Evolutionary conservation across 2,888 invertebrate genomes (phyloP).

Genomic region (Drosophila niveifrons): DNA sequence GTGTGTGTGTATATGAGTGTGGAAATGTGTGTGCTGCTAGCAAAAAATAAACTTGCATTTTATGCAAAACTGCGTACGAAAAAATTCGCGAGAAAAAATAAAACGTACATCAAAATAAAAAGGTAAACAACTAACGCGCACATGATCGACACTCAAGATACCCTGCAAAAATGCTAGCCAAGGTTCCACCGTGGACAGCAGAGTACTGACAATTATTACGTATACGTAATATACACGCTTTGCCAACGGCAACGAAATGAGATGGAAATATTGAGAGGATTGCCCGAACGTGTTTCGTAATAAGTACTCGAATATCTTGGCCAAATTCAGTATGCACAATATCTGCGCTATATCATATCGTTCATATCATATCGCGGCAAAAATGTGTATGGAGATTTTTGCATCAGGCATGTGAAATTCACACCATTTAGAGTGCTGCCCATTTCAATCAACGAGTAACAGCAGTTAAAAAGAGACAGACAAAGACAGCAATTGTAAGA

Average conservation of each 20-base stretch:
- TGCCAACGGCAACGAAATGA: no score
- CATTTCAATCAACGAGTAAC: constrained; percentile 19
- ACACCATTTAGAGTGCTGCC: constrained; percentile 25
- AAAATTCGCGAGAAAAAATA: constrained; percentile 24
- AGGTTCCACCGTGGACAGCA: not conserved
- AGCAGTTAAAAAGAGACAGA: constrained; percentile 2
- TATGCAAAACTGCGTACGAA: constrained; percentile 26
- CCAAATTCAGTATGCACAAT: no score
- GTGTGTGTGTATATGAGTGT: constrained; percentile 5
- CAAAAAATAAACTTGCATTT: constrained; percentile 9
- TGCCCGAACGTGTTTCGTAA: no score
- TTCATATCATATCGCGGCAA: no score
- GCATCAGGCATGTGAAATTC: constrained; percentile 22
- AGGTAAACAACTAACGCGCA: not conserved
- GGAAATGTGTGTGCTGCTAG: not conserved
- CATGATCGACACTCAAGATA: not conserved
- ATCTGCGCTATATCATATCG: no score
- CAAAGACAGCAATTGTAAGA: not conserved
- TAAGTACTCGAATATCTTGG: no score
- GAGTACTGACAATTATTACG: not conserved
- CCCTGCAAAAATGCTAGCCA: not conserved
- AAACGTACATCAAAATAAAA: not conserved
- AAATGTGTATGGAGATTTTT: no score
- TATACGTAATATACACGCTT: no score
- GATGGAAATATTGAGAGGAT: no score